Percentiles rank a stretch among this genome's conserved stretches.
Evolutionary conservation across 1,140 invertebrate genomes (phyloP).

Genomic region (Antheraea mylitta): DNA sequence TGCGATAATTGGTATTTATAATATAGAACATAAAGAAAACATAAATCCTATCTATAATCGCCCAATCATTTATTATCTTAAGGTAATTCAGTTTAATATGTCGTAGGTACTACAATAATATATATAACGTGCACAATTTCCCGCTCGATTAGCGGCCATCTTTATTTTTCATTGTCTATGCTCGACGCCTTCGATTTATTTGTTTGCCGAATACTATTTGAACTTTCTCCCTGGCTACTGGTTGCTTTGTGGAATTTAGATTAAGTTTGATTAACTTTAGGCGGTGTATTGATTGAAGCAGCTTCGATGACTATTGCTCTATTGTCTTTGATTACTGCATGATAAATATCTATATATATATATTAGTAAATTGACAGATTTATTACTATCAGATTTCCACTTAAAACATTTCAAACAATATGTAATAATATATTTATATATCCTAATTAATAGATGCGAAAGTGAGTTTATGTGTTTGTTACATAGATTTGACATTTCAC

Average conservation of each 20-base stretch:
- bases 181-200: conserved; percentile 29
- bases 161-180: conserved; percentile 33
- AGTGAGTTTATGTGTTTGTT: too few species aligned
- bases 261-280: conserved; percentile 49
- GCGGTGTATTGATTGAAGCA: conserved; percentile 42
- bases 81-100: too few species aligned
- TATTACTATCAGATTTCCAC: not conserved
- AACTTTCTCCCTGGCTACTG: conserved; percentile 49
- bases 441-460: too few species aligned
- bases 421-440: too few species aligned
- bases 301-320: conserved; percentile 13
- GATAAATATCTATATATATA: not conserved
- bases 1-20: too few species aligned
- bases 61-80: too few species aligned
- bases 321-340: not conserved
- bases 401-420: too few species aligned
- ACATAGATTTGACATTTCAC: too few species aligned
- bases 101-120: too few species aligned
- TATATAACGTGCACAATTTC: conserved; percentile 8
- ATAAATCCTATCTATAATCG: too few species aligned
- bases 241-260: conserved; percentile 38
- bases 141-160: conserved; percentile 24
- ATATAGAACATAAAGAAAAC: too few species aligned
- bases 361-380: not conserved
- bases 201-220: conserved; percentile 39